phyloP scores from a whole-genome alignment of 2,113 vertebrate genomes.

The Dascyllus trimaculatus region DNA sequence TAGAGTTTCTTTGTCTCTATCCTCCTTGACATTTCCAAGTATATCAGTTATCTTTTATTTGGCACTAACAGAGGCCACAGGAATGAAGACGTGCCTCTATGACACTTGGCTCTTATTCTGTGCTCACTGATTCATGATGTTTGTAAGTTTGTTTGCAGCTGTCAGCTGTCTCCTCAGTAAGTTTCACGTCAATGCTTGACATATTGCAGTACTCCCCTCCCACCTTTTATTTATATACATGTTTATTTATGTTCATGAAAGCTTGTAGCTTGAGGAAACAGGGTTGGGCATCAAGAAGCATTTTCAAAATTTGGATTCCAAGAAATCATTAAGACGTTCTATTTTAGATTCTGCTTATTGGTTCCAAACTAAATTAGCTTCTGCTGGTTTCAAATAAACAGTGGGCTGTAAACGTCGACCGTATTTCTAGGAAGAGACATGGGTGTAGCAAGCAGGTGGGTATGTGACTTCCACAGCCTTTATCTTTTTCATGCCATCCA shows the following conservation, averaged over 20 bases:
- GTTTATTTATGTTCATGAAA: conserved; percentile 12
- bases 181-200: conserved; percentile 13
- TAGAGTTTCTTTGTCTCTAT: conserved; percentile 15
- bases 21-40: conserved; percentile 46
- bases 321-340: no score
- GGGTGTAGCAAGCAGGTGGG: conserved; percentile 24
- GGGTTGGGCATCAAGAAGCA: no score
- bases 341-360: no score
- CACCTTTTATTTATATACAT: conserved; percentile 16
- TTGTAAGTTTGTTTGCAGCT: conserved; percentile 10
- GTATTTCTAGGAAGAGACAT: not conserved
- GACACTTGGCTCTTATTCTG: conserved; percentile 31
- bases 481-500: conserved; percentile 38
- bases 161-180: conserved; percentile 1
- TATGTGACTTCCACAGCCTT: conserved; percentile 21
- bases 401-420: no score
- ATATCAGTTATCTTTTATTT: conserved; percentile 53
- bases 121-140: conserved; percentile 11
- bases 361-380: no score
- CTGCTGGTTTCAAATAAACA: no score
- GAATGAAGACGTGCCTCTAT: conserved; percentile 30
- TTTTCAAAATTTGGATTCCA: no score
- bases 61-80: conserved; percentile 35
- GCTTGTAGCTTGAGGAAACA: not conserved
- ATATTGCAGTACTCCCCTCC: conserved; percentile 6